These are phyloP conservation scores for Catamblyrhynchus diadema DNA, from an alignment of 2,797 vertebrate genomes.

Conservation along the genomic window DNA sequence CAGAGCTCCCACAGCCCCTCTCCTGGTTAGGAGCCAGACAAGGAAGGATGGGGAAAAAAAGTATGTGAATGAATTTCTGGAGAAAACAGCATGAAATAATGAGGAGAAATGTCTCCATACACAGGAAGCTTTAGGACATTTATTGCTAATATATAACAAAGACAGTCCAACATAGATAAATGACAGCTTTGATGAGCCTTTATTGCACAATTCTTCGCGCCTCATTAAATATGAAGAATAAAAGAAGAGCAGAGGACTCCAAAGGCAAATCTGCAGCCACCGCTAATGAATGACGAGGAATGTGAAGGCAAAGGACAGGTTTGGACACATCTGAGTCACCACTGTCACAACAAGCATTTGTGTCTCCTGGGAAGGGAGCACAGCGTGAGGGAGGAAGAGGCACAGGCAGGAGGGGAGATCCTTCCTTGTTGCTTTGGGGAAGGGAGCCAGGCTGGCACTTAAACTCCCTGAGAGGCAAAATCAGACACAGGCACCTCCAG, in stretches of 20 bases:
- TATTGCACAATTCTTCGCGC: conserved; percentile 22
- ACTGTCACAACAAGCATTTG: not conserved
- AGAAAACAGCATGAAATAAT: conserved; percentile 4
- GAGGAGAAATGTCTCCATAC: not conserved
- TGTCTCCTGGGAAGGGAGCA: not conserved
- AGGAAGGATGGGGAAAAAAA: not conserved
- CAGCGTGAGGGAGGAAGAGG: not conserved
- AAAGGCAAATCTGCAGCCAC: conserved; percentile 28
- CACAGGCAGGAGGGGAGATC: not conserved
- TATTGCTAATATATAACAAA: conserved; percentile 44
- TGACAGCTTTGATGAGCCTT: conserved; percentile 46
- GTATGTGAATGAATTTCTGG: not conserved
- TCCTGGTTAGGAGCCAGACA: not conserved
- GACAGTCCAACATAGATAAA: conserved; percentile 39
- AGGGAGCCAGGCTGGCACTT: not conserved
- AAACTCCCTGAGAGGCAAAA: not conserved
- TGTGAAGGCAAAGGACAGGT: not conserved
- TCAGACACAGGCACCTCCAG: not conserved
- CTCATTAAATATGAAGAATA: conserved; percentile 67
- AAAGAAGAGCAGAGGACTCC: conserved; percentile 22
- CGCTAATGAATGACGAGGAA: not conserved
- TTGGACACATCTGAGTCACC: not conserved
- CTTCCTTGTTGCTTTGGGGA: not conserved
- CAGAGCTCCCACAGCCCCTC: not conserved
- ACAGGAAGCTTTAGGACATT: not conserved